Conservation (phyloP, 2,797 vertebrate genomes). For the Choloepus didactylus region DNA sequence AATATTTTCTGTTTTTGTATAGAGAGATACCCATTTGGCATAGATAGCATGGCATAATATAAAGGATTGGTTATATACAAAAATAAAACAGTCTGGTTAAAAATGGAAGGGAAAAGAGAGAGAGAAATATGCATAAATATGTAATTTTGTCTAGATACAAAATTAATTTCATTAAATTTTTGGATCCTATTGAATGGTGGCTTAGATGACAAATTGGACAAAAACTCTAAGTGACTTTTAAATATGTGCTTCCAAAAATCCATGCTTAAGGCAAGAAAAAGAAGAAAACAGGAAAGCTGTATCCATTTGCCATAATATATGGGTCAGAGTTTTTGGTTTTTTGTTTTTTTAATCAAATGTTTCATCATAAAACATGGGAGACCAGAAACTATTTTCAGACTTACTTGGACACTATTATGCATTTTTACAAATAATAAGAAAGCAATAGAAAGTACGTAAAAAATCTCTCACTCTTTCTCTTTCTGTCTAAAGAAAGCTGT, state of each 20-base stretch:
- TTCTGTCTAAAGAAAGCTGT: constrained; percentile 71
- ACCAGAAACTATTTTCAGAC: constrained; percentile 65
- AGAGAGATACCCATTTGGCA: neutral
- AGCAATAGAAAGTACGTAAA: constrained; percentile 80
- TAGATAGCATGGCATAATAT: neutral
- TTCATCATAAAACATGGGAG: constrained; percentile 51
- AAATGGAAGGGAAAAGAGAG: neutral
- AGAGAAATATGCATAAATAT: neutral
- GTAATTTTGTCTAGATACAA: neutral
- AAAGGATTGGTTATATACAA: neutral
- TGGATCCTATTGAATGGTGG: neutral
- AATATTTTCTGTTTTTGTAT: neutral
- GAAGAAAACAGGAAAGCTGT: constrained; percentile 51
- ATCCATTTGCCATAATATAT: constrained; percentile 22
- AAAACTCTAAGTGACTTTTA: neutral
- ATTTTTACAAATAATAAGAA: constrained; percentile 70
- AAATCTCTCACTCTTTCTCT: constrained; percentile 52
- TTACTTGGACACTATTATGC: constrained; percentile 65
- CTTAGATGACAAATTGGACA: neutral
- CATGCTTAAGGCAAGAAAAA: constrained; percentile 38
- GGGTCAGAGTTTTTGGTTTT: neutral
- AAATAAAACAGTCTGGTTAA: neutral
- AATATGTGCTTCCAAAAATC: constrained; percentile 63
- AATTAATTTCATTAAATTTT: neutral
- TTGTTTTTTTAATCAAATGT: neutral